These are phyloP conservation scores for Pachycephus smyrnensis DNA, from an alignment of 2,888 invertebrate species.

Conservation along the genomic window DNA sequence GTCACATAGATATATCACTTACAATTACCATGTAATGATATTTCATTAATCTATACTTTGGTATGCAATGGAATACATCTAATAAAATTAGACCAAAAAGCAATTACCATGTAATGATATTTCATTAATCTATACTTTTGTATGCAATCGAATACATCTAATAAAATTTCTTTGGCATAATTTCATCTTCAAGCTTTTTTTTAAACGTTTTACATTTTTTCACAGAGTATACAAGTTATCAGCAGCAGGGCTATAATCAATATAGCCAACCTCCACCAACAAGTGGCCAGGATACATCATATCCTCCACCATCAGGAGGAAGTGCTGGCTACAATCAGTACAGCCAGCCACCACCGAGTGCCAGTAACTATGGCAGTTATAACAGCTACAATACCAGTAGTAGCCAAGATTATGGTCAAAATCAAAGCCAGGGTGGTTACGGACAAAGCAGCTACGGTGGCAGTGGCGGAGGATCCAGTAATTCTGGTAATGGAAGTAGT, in stretches of 20 bases:
- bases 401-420: conserved; percentile 49
- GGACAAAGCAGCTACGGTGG: conserved; percentile 67
- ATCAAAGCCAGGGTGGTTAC: conserved; percentile 64
- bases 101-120: background rate
- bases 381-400: conserved; percentile 50
- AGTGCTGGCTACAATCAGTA: conserved; percentile 58
- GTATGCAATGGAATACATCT: background rate
- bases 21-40: background rate
- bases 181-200: background rate
- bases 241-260: conserved; percentile 60
- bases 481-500: conserved; percentile 65
- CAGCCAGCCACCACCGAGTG: conserved; percentile 60
- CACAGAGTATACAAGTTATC: conserved; percentile 61
- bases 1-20: background rate
- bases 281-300: conserved; percentile 59
- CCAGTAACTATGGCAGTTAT: conserved; percentile 54
- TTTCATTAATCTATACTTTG: background rate
- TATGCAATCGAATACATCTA: background rate
- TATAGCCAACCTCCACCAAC: conserved; percentile 61
- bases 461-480: conserved; percentile 70
- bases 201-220: conserved; percentile 10
- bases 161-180: background rate
- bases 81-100: too few species aligned
- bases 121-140: background rate
- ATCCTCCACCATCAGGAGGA: conserved; percentile 59